These are phyloP conservation scores for Ditula angustiorana DNA, from an alignment of 2,888 invertebrate species.

Conservation along the genomic window DNA sequence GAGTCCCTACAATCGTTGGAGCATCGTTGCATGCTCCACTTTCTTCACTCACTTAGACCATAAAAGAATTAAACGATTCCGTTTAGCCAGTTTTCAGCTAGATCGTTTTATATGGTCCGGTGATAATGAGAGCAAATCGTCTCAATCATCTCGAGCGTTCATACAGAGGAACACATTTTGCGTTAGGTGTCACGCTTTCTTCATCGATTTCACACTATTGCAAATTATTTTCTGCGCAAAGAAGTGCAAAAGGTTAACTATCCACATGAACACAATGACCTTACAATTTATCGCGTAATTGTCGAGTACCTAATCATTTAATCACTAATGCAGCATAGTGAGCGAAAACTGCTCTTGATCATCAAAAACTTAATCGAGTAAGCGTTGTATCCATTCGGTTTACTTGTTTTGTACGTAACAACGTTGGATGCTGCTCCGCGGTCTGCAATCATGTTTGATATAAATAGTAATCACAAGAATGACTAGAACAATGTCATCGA, in stretches of 20 bases:
- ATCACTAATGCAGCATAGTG: constrained; percentile 43
- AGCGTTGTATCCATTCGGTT: constrained; percentile 61
- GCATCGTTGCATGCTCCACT: constrained; percentile 1
- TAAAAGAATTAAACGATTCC: background rate
- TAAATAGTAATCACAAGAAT: constrained; percentile 17
- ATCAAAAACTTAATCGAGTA: constrained; percentile 56
- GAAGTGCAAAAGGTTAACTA: constrained; percentile 14
- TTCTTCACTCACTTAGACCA: background rate
- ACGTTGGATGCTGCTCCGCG: constrained; percentile 21
- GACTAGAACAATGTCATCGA: constrained; percentile 10
- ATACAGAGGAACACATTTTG: constrained; percentile 30
- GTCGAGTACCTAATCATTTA: constrained; percentile 36
- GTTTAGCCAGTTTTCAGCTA: constrained; percentile 25
- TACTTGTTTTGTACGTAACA: constrained; percentile 56
- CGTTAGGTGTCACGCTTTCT: constrained; percentile 36
- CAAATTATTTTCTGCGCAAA: constrained; percentile 2
- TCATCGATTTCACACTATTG: constrained; percentile 29
- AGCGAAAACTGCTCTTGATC: constrained; percentile 54
- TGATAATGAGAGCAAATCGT: constrained; percentile 40
- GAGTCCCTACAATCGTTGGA: no score
- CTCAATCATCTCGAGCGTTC: constrained; percentile 32
- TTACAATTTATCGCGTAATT: constrained; percentile 36
- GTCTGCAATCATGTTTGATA: constrained; percentile 31
- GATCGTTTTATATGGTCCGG: constrained; percentile 28
- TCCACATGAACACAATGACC: background rate